phyloP scores from a whole-genome alignment of 2,797 vertebrate genomes.

The Paratrypauchen microcephalus region DNA sequence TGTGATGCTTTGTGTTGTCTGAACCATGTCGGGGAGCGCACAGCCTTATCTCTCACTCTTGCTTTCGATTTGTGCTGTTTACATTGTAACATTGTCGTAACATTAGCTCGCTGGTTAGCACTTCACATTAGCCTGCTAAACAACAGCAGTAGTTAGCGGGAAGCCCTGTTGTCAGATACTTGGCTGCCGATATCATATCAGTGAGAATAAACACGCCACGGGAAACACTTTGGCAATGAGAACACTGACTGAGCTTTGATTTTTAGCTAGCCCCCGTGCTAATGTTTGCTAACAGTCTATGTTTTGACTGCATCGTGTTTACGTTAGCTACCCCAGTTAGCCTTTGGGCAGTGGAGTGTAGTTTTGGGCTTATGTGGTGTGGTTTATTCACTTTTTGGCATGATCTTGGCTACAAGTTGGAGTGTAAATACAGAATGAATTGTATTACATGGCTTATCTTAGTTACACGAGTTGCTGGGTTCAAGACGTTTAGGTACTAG shows the following conservation, averaged over 20 bases:
- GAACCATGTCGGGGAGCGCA: slow-evolving; percentile 20
- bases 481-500: background rate
- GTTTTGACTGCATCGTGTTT: slow-evolving; percentile 72
- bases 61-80: slow-evolving; percentile 66
- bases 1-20: slow-evolving; percentile 27
- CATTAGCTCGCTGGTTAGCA: slow-evolving; percentile 60
- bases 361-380: slow-evolving; percentile 4
- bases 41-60: slow-evolving; percentile 24
- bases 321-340: slow-evolving; percentile 59
- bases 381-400: slow-evolving; percentile 6
- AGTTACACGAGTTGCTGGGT: background rate
- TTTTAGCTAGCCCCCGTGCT: slow-evolving; percentile 45
- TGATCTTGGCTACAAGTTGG: background rate
- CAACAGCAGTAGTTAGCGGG: slow-evolving; percentile 65
- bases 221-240: slow-evolving; percentile 17
- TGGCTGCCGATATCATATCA: slow-evolving; percentile 14
- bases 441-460: background rate
- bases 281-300: slow-evolving; percentile 73
- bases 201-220: slow-evolving; percentile 38
- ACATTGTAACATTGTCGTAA: slow-evolving; percentile 58
- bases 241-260: slow-evolving; percentile 28
- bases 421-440: background rate
- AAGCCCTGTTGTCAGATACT: slow-evolving; percentile 57
- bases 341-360: slow-evolving; percentile 25
- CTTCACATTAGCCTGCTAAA: slow-evolving; percentile 56